phyloP scores from a whole-genome alignment of 2,797 vertebrate species.

The Lepidocolaptes lacrymiger region DNA sequence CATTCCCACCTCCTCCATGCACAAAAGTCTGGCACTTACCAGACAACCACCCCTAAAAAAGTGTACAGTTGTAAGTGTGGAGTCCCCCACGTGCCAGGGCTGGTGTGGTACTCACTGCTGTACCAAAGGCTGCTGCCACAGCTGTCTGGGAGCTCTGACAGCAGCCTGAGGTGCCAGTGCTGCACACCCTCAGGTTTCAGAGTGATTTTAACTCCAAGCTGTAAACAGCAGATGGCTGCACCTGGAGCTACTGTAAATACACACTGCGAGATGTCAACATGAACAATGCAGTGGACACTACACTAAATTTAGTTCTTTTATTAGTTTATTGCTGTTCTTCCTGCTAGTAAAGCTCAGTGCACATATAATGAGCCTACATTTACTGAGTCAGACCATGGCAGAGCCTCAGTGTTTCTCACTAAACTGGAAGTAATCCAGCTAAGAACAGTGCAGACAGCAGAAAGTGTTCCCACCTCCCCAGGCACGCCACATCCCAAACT shows the following conservation, averaged over 20 bases:
- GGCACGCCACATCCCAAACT: not conserved
- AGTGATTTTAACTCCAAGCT: not conserved
- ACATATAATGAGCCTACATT: not conserved
- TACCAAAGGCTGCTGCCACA: not conserved
- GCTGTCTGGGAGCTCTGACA: not conserved
- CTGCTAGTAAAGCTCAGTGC: not conserved
- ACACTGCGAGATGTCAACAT: not conserved
- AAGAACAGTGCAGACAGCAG: not conserved
- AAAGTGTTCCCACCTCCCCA: not conserved
- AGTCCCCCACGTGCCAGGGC: not conserved
- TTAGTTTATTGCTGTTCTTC: not conserved
- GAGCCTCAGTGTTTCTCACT: not conserved
- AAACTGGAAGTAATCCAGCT: not conserved
- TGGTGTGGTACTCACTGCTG: not conserved
- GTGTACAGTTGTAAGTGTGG: fast-evolving
- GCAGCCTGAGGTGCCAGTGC: not conserved
- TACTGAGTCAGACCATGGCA: not conserved
- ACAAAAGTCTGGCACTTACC: not conserved
- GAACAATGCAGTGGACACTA: not conserved
- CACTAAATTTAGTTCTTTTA: not conserved
- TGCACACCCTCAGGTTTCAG: not conserved
- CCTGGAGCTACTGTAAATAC: not conserved
- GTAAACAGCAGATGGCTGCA: not conserved
- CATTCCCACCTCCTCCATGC: not conserved
- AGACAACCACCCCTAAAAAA: not conserved